phyloP scores from a whole-genome alignment of 2,797 vertebrate species.

The Fringilla coelebs region DNA sequence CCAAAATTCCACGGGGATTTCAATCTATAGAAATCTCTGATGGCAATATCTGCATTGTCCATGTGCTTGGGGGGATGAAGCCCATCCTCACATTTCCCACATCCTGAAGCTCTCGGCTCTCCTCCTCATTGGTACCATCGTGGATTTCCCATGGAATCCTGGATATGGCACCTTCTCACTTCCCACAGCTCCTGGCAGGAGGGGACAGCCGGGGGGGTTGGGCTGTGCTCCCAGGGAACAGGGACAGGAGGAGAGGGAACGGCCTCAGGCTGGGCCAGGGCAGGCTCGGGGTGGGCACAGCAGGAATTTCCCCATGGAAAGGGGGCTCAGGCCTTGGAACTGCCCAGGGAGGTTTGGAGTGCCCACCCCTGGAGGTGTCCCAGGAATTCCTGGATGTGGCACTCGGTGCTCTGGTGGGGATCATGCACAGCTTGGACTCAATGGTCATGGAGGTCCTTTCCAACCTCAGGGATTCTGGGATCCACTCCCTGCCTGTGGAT shows the following conservation, averaged over 20 bases:
- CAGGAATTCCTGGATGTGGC: neutral
- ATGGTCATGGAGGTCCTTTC: neutral
- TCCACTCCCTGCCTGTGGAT: neutral
- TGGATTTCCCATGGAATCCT: neutral
- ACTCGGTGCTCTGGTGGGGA: accelerated
- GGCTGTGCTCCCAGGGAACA: neutral
- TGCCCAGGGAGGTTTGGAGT: neutral
- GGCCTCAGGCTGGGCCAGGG: neutral
- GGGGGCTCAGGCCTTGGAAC: accelerated
- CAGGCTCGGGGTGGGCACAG: accelerated
- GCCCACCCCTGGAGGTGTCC: neutral
- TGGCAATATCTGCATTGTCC: neutral
- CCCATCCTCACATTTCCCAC: neutral
- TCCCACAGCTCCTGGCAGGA: accelerated
- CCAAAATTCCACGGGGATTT: neutral
- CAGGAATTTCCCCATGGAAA: neutral
- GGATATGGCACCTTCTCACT: neutral
- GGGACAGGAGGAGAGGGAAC: neutral
- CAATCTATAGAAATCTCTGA: neutral
- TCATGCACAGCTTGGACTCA: accelerated
- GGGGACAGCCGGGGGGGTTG: accelerated
- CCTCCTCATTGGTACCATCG: neutral
- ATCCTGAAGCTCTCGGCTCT: accelerated
- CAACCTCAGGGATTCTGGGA: neutral
- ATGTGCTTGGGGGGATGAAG: too few relatives aligned